Base-by-base conservation (phyloP, 2,888 invertebrate species). In the Himalopsyche anomala region DNA sequence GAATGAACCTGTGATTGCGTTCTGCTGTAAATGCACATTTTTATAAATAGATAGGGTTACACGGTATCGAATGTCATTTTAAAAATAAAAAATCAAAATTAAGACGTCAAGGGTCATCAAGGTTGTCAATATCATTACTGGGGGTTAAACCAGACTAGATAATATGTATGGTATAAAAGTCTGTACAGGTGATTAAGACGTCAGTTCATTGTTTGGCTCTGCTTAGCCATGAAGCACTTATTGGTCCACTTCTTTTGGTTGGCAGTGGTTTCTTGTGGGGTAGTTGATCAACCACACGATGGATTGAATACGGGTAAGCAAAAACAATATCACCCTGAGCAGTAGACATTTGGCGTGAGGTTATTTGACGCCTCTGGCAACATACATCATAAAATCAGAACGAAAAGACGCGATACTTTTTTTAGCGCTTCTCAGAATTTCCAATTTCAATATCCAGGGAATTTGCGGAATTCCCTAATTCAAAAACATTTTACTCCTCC, bases 161-260 rank as follows among this genome's bases (percentile, higher is more conserved):
- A 62, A 62, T 19, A 62, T 19, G 19, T 4, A 28, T n/a, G 11
- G 19, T 62, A 62, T 62, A 62, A 62, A 62, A 62, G 62, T 2
- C 28, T 6, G 62, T 9, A 11, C 28, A n/a, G 19, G 19, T 62
- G 9, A 19, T 19, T 51, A 62, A 19, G 62, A 11, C 28, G 62
- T 62, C 28, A 62, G 62, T 62, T 19, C 62, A 28, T 62, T 51
- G 15, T 51, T 51, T 51, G 51, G 51, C 51, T 62, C 62, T 5
- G 62, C 62, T 19, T 62, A 62, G 62, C 28, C 62, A 62, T 62
- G 62, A 62, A 62, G 62, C 62, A 19, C 62, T 62, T 62, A 11
- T 28, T 62, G 8, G 19, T 62, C 62, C 19, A 19, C 62, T 62
- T 62, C 62, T 62, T 62, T 28, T 62, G 62, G 62, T 62, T 62